phyloP scores from a whole-genome alignment of 2,797 vertebrate genomes.

The Alectoris magna region DNA sequence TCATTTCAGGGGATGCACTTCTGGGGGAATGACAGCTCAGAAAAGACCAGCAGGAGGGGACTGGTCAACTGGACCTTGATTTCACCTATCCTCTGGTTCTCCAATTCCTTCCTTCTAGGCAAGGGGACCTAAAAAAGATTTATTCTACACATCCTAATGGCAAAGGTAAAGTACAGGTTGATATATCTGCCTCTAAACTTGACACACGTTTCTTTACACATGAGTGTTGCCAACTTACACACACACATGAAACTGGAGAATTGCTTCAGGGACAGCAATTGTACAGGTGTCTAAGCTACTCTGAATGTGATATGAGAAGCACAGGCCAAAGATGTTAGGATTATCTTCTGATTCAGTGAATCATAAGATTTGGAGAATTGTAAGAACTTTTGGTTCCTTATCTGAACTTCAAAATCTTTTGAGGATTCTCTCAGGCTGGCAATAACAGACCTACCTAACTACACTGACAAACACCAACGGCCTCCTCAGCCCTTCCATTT shows the following conservation, averaged over 20 bases:
- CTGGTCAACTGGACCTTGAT: neutral
- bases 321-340: neutral
- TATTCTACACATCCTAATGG: neutral
- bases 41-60: neutral
- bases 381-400: neutral
- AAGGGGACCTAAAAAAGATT: neutral
- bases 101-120: neutral
- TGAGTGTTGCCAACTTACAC: neutral
- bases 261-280: neutral
- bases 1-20: neutral
- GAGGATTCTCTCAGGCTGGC: neutral
- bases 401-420: slow-evolving; percentile 7
- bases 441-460: slow-evolving; percentile 20
- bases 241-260: neutral
- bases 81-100: neutral
- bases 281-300: neutral
- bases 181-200: neutral
- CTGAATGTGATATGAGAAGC: neutral
- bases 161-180: neutral
- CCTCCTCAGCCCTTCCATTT: slow-evolving; percentile 12
- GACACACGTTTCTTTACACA: neutral
- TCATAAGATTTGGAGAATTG: neutral
- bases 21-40: neutral
- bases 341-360: neutral
- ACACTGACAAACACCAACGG: slow-evolving; percentile 3